phyloP scores from a whole-genome alignment of 2,797 vertebrate genomes.

The Triplophysa bombifrons region DNA sequence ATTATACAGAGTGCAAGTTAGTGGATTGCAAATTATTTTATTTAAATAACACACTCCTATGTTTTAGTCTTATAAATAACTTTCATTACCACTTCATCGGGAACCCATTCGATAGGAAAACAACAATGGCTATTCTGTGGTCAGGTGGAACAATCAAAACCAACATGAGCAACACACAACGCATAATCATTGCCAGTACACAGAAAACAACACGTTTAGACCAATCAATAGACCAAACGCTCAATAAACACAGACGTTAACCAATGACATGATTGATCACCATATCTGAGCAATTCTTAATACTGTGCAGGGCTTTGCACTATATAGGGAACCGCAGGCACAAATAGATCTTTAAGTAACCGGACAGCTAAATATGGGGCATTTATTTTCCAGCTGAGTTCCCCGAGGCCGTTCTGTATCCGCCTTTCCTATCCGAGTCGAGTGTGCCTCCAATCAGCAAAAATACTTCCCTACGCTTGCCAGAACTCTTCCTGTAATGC shows the following conservation, averaged over 20 bases:
- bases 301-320: neutral
- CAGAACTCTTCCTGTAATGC: slow-evolving; percentile 65
- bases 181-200: neutral
- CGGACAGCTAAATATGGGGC: slow-evolving; percentile 15
- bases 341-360: slow-evolving; percentile 2
- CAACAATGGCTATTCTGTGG: neutral
- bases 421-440: slow-evolving; percentile 46
- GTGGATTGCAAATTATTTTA: slow-evolving; percentile 46
- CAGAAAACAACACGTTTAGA: neutral
- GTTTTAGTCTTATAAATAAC: neutral
- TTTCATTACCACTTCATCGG: neutral
- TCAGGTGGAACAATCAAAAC: slow-evolving; percentile 4
- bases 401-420: neutral
- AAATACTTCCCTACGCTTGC: slow-evolving; percentile 68
- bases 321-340: slow-evolving; percentile 3
- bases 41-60: slow-evolving; percentile 46
- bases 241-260: slow-evolving; percentile 2
- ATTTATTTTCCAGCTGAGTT: neutral
- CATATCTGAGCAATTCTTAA: slow-evolving; percentile 9
- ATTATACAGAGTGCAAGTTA: neutral
- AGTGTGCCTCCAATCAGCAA: slow-evolving; percentile 66
- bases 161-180: neutral
- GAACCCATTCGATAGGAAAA: neutral
- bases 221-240: neutral
- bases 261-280: neutral